Evolutionary conservation across 2,888 invertebrate species (phyloP).

Genomic region (Lasioglossum vierecki): DNA sequence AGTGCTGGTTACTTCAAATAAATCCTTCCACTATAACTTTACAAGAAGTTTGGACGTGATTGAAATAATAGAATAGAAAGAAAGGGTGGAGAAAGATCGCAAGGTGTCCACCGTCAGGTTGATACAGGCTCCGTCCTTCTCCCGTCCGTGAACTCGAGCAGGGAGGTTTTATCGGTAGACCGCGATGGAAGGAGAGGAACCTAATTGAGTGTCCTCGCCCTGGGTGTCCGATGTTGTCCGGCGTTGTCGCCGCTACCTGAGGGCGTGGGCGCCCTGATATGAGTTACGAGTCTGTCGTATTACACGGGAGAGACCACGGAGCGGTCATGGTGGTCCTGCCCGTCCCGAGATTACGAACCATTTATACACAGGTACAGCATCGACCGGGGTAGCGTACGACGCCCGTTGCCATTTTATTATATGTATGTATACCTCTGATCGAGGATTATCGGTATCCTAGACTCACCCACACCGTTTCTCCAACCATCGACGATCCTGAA

Average conservation of each 20-base stretch:
- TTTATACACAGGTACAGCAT: conserved; percentile 72
- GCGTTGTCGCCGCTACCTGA: conserved; percentile 83
- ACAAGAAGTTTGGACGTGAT: background rate
- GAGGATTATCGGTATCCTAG: conserved; percentile 50
- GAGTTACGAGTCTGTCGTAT: conserved; percentile 83
- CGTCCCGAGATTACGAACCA: conserved; percentile 72
- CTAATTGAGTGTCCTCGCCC: conserved; percentile 84
- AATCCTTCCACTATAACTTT: too few relatives aligned
- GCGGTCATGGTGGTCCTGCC: conserved; percentile 79
- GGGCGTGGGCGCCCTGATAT: conserved; percentile 83
- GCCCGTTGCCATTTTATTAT: conserved; percentile 58
- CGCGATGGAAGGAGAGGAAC: conserved; percentile 67
- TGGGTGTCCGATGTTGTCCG: conserved; percentile 83
- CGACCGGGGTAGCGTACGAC: conserved; percentile 39
- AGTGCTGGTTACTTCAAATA: too few relatives aligned
- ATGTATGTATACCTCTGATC: conserved; percentile 47
- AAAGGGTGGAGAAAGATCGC: conserved; percentile 54
- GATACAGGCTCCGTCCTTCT: conserved; percentile 50
- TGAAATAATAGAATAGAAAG: background rate
- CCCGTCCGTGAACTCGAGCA: conserved; percentile 38
- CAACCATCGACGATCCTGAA: background rate
- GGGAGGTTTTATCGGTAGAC: conserved; percentile 69
- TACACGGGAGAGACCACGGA: conserved; percentile 77
- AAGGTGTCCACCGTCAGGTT: conserved; percentile 56
- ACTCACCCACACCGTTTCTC: background rate